Evolutionary conservation across 2,888 invertebrate species (phyloP).

Genomic region (Temnothorax unifasciatus): DNA sequence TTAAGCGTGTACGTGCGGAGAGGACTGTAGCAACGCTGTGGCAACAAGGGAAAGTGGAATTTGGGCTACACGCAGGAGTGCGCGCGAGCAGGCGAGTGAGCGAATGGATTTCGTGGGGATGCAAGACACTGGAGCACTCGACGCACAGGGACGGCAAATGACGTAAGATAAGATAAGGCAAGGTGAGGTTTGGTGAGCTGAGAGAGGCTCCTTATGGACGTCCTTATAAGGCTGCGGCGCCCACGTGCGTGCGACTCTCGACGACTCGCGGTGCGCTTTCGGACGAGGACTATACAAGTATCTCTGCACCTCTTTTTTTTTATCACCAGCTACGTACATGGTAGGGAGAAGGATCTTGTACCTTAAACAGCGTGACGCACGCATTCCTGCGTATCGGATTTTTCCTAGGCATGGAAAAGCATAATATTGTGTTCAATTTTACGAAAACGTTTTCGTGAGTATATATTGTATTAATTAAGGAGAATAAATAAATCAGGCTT

Average conservation of each 20-base stretch:
- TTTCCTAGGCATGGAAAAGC: not conserved
- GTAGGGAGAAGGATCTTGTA: slow-evolving; percentile 40
- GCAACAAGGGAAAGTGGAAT: slow-evolving; percentile 51
- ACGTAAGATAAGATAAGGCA: slow-evolving; percentile 73
- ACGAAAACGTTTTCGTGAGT: not conserved
- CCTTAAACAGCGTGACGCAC: slow-evolving; percentile 37
- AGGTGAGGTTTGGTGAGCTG: slow-evolving; percentile 70
- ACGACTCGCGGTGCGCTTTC: slow-evolving; percentile 71
- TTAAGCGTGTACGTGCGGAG: not conserved
- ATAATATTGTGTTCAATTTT: not conserved
- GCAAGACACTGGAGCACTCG: slow-evolving; percentile 42
- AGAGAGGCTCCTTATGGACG: slow-evolving; percentile 72
- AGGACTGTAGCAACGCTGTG: slow-evolving; percentile 13
- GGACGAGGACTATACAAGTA: slow-evolving; percentile 69
- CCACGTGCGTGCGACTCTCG: slow-evolving; percentile 75
- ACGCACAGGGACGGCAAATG: slow-evolving; percentile 60
- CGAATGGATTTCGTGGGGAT: slow-evolving; percentile 46
- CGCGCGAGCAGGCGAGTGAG: slow-evolving; percentile 10
- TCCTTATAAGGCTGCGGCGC: slow-evolving; percentile 82
- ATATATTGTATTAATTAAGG: not conserved
- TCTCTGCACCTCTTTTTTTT: slow-evolving; percentile 49
- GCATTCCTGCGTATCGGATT: slow-evolving; percentile 3
- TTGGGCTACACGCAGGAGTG: slow-evolving; percentile 41
- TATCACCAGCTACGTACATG: slow-evolving; percentile 9
- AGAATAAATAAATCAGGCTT: not conserved